These are phyloP conservation scores for Hypotaenidia philippensis DNA, from an alignment of 2,797 vertebrate genomes.

Conservation along the genomic window DNA sequence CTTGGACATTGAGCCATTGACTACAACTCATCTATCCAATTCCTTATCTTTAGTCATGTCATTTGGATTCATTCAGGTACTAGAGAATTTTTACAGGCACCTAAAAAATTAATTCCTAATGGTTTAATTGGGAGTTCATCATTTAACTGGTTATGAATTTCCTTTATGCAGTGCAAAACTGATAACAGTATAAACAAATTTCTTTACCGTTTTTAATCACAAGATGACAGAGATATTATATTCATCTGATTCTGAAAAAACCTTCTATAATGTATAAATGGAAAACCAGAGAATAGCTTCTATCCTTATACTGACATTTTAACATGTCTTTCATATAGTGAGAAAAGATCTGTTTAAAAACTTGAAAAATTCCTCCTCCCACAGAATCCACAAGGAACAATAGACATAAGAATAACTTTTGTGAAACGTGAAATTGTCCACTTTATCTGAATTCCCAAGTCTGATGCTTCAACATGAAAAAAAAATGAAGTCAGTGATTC, in stretches of 20 bases:
- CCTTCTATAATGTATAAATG: background rate
- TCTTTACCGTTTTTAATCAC: background rate
- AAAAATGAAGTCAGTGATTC: background rate
- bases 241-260: background rate
- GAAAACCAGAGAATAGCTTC: background rate
- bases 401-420: background rate
- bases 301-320: background rate
- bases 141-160: background rate
- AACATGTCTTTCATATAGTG: background rate
- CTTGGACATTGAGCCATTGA: too few relatives aligned
- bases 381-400: background rate
- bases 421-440: fast-evolving
- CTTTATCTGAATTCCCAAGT: background rate
- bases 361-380: background rate
- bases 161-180: background rate
- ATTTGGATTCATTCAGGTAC: background rate
- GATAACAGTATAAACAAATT: fast-evolving
- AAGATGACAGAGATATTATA: background rate
- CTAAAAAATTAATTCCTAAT: background rate
- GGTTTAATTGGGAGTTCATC: background rate
- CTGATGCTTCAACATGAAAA: background rate
- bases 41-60: too few relatives aligned
- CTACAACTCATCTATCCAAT: too few relatives aligned
- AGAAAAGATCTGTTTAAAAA: background rate
- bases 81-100: background rate